Base-by-base conservation (phyloP, 2,113 vertebrate species). In the Leptobrachium leishanense region DNA sequence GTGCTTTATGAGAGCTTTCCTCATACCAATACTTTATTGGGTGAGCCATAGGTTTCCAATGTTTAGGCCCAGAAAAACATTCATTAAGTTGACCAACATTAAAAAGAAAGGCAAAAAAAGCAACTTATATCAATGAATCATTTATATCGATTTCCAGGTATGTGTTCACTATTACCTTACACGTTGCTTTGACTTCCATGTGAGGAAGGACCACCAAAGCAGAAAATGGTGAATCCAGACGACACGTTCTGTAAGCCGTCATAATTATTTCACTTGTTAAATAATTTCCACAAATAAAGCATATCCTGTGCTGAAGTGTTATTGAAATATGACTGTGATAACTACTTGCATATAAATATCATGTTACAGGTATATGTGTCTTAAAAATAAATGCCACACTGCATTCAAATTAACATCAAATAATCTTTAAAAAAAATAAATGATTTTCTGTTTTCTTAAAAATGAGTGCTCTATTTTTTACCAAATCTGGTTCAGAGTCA, bases 401-500 rank as follows among this genome's bases (percentile, higher is more conserved):
- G 13, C 55, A 59, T 59, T 59, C 3, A 59, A 13, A 15, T 11
- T 3, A 59, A 59, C 13, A 4, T 59, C 4, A 59, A 11, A 31
- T 31, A 39, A 20, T 6, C 20, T 59, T 59, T 59, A 11, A 59
- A 59, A 64, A 64, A 39, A 5, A 6, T 31, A 64, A 7, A 39
- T 11, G 66, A 69, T 46, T 68, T 76, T 76, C 8, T 76, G 43
- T 41, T 76, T 69, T 69, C 40, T 44, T 69, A 43, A 68, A 39
- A 65, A 6, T 53, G 41, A 40, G 46, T 40, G 9, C 13, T 55
- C 20, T 31, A 15, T 39, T 73, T 44, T 73, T 55, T 59, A 71
- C 11, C 67, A 54, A 43, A 67, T 5, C 9, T n/a, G 41, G 11
- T 43, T 20, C 42, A 15, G 12, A 72, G 63, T 72, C 46, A 73